Percentiles rank a stretch among this genome's conserved stretches.
Evolutionary conservation across 2,113 vertebrate species (phyloP).

Genomic region (Reinhardtius hippoglossoides): DNA sequence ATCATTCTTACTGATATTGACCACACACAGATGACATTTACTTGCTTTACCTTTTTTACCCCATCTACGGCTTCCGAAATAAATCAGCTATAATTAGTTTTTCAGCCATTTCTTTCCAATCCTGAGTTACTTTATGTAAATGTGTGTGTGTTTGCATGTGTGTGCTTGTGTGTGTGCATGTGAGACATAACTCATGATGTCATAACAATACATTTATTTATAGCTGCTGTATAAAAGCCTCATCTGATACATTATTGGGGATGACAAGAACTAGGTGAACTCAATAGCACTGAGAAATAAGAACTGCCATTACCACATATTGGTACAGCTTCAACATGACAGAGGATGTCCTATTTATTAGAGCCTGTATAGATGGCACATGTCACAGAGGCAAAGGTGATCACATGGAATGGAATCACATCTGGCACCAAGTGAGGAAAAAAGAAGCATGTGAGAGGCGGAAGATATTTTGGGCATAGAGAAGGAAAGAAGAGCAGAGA

Average conservation of each 20-base stretch:
- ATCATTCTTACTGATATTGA: neutral
- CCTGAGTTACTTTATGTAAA: no score
- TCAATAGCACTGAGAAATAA: neutral
- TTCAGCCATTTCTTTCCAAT: neutral
- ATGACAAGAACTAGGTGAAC: neutral
- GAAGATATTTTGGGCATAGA: conserved; percentile 44
- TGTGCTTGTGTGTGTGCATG: no score
- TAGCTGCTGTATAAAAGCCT: neutral
- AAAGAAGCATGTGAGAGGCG: neutral
- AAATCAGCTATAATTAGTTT: neutral
- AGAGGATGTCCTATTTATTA: neutral
- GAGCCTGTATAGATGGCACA: neutral
- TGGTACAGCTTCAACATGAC: neutral
- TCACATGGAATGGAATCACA: conserved; percentile 21
- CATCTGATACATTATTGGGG: neutral
- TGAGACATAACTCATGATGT: neutral
- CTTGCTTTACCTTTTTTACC: neutral
- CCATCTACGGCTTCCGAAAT: neutral
- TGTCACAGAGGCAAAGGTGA: conserved; percentile 4
- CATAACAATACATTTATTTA: neutral
- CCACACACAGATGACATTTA: conserved; percentile 28
- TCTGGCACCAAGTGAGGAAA: neutral
- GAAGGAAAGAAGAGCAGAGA: conserved; percentile 24
- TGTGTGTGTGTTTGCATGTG: neutral
- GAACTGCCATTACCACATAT: neutral